phyloP scores from a whole-genome alignment of 2,797 vertebrate genomes.

The Mycteria americana region DNA sequence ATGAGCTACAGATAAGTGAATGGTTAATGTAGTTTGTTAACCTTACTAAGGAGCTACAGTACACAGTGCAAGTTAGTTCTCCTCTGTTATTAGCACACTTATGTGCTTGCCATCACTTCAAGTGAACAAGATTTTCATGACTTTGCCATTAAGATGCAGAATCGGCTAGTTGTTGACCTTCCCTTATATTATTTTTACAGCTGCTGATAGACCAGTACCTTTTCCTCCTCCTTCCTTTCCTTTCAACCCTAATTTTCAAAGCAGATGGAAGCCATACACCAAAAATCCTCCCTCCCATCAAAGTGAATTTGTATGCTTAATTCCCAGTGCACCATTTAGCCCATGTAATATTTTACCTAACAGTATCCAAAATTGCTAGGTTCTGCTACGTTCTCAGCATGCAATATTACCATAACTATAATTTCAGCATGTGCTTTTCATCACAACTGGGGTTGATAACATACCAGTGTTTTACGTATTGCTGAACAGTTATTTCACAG shows the following conservation, averaged over 20 bases:
- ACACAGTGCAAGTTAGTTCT: constrained; percentile 54
- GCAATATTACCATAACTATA: not conserved
- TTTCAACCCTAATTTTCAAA: not conserved
- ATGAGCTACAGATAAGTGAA: constrained; percentile 76
- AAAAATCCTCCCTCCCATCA: not conserved
- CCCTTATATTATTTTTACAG: not conserved
- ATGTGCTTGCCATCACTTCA: constrained; percentile 28
- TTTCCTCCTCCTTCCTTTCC: not conserved
- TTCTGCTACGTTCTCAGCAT: not conserved
- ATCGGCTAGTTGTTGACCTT: constrained; percentile 9
- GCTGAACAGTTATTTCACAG: not conserved
- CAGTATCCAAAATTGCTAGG: not conserved
- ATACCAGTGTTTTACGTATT: not conserved
- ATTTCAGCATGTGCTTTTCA: not conserved
- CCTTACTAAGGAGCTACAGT: constrained; percentile 69
- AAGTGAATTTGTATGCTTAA: not conserved
- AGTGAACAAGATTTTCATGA: constrained; percentile 38
- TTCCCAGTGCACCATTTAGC: not conserved
- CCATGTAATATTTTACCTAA: not conserved
- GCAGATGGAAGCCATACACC: not conserved
- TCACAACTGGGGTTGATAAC: not conserved
- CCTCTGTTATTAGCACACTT: constrained; percentile 56
- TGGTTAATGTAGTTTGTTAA: constrained; percentile 80
- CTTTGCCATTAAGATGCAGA: constrained; percentile 40
- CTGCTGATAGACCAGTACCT: not conserved